Base-by-base conservation (phyloP, 2,113 vertebrate genomes). In the Manacus vitellinus region DNA sequence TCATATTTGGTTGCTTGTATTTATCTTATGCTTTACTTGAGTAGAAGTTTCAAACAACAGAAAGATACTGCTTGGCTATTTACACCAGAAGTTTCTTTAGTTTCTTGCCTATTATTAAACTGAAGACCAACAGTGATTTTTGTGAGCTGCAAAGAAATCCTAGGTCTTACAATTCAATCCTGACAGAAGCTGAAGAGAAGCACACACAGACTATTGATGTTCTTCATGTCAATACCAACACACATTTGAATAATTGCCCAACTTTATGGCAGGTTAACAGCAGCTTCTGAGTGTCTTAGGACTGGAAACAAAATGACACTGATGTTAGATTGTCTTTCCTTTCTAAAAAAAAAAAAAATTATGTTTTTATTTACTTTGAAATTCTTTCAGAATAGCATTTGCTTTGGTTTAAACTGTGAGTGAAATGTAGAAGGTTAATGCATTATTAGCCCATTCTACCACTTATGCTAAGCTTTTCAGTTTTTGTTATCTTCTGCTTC, bases 211-310 rank as follows among this genome's bases (percentile, higher is more conserved):
- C 4, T 80, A 3, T 20, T 15, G 2, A 8, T 67, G 30, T 12
- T 70, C 25, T 68, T 78, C 18, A 5, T 49, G n/a, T 68, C 47
- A 79, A 2, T 19, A 80, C 8, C 14, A 41, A 6, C 33, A 35
- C 6, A 44, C 0, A 0, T 58, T 79, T 44, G 19, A 0, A 1
- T n/a, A 37, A 12, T 28, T 56, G 17, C 41, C 46, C 59, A 58
- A 47, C 4, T 4, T 61, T 31, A 14, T 11, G 4, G 13, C 12
- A 18, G 25, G 11, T 39, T 84, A 92, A 49, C 27, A 52, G 31
- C 37, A 79, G 28, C 14, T 81, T 56, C 56, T 56, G 8, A 47
- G 13, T 21, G 8, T n/a, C 52, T 62, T 55, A 52, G n/a, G 21
- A 61, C 19, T 65, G 39, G n/a, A 82, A 82, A 3, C 25, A 44